phyloP scores from a whole-genome alignment of 2,888 invertebrate genomes.

The Latrodectus elegans region DNA sequence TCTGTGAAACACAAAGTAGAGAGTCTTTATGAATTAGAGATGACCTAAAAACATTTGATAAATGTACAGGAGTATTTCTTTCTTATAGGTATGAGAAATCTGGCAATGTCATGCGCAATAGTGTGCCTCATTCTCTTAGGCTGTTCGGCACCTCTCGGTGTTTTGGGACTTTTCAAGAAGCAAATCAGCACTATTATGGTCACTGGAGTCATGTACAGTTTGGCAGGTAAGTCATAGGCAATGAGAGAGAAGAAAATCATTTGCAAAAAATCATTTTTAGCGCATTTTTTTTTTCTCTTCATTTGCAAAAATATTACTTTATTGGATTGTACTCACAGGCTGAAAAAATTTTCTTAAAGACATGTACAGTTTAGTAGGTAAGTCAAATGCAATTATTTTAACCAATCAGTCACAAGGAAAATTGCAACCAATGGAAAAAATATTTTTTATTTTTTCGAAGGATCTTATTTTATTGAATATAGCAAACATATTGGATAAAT shows the following conservation, averaged over 20 bases:
- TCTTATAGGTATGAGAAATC: constrained; percentile 91
- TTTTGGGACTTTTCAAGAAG: constrained; percentile 90
- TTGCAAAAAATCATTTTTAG: background rate
- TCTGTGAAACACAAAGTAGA: background rate
- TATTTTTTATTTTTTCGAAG: background rate
- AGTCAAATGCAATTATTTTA: background rate
- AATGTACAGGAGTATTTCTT: background rate
- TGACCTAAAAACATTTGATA: too few species aligned
- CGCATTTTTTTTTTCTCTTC: too few species aligned
- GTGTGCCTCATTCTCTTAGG: constrained; percentile 92
- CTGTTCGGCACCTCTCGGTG: constrained; percentile 89
- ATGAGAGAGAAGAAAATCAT: background rate
- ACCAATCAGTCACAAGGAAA: background rate
- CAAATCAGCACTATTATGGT: constrained; percentile 95
- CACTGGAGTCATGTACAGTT: constrained; percentile 93
- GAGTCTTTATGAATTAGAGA: background rate
- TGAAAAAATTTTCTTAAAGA: constrained; percentile 76
- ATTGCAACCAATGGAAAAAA: background rate
- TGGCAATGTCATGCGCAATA: constrained; percentile 94
- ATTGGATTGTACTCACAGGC: too few species aligned
- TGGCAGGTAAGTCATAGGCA: constrained; percentile 81
- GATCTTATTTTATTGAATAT: too few species aligned
- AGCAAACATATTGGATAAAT: too few species aligned
- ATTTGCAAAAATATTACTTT: too few species aligned
- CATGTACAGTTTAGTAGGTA: constrained; percentile 91